These are phyloP conservation scores for Halocaridina rubra DNA, from an alignment of 2,888 invertebrate genomes.

Conservation along the genomic window DNA sequence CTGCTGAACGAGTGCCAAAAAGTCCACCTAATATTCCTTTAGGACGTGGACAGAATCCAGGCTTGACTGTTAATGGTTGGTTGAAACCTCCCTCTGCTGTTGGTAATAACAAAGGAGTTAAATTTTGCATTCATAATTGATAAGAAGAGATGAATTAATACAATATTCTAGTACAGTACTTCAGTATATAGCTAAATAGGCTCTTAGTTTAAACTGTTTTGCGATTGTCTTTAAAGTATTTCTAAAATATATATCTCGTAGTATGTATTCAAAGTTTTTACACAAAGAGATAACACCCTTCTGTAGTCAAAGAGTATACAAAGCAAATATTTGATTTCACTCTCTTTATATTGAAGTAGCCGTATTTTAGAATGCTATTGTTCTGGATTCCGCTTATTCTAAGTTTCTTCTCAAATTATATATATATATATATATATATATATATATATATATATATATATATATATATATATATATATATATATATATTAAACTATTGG, in stretches of 20 bases:
- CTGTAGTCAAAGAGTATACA: too few species aligned
- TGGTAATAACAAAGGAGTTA: neutral
- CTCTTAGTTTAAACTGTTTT: neutral
- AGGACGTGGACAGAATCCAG: slow-evolving; percentile 34
- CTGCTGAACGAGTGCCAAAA: slow-evolving; percentile 16
- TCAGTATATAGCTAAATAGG: neutral
- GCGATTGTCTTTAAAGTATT: neutral
- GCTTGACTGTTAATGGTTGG: slow-evolving; percentile 6
- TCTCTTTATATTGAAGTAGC: too few species aligned
- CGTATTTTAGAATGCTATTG: too few species aligned
- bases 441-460: neutral
- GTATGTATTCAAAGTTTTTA: neutral
- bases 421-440: neutral
- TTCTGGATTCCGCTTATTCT: too few species aligned
- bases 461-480: neutral
- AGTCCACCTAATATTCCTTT: slow-evolving; percentile 15
- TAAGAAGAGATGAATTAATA: neutral
- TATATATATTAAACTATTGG: too few species aligned
- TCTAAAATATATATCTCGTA: neutral
- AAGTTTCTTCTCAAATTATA: neutral
- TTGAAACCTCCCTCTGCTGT: neutral
- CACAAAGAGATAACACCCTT: neutral
- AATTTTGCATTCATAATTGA: neutral
- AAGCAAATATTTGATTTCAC: too few species aligned
- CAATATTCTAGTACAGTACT: neutral